phyloP scores from a whole-genome alignment of 2,888 invertebrate species.

The Liopterus haemorrhoidalis region DNA sequence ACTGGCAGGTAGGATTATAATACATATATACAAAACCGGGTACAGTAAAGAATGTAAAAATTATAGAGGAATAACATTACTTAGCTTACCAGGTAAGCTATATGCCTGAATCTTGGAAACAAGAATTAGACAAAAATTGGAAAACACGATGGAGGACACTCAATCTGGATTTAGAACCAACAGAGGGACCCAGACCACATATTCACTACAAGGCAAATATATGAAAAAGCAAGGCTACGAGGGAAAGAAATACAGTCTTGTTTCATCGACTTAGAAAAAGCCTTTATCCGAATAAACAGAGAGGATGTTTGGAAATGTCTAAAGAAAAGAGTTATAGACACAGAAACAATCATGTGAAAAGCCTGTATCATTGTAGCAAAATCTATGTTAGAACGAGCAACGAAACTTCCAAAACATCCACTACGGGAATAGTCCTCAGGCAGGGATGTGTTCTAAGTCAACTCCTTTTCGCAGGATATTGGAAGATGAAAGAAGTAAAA shows the following conservation, averaged over 20 bases:
- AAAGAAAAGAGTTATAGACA: no score
- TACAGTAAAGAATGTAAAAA: conserved; percentile 9
- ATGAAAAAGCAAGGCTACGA: conserved; percentile 4
- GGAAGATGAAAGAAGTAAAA: no score
- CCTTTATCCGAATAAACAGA: neutral
- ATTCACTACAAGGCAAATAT: conserved; percentile 11
- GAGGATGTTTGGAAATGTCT: neutral
- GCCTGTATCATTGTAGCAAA: no score
- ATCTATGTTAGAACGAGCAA: no score
- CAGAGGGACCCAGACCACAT: conserved; percentile 13
- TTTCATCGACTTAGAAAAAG: conserved; percentile 9
- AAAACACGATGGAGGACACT: conserved; percentile 6
- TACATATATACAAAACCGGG: conserved; percentile 9
- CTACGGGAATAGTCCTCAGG: no score
- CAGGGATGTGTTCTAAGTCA: no score
- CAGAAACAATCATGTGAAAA: no score
- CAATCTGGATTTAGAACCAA: conserved; percentile 15
- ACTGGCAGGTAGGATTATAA: conserved; percentile 21
- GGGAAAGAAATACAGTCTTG: conserved; percentile 5
- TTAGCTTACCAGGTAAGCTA: conserved; percentile 6
- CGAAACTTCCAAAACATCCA: no score
- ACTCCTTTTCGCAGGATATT: no score
- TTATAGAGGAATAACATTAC: conserved; percentile 11
- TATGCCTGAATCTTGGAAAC: conserved; percentile 10
- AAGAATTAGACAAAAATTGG: conserved; percentile 5